A percentile compares a stretch with the other conserved stretches of the same genome.
phyloP scores from a whole-genome alignment of 1,140 invertebrate species.

The Hermetia illucens region DNA sequence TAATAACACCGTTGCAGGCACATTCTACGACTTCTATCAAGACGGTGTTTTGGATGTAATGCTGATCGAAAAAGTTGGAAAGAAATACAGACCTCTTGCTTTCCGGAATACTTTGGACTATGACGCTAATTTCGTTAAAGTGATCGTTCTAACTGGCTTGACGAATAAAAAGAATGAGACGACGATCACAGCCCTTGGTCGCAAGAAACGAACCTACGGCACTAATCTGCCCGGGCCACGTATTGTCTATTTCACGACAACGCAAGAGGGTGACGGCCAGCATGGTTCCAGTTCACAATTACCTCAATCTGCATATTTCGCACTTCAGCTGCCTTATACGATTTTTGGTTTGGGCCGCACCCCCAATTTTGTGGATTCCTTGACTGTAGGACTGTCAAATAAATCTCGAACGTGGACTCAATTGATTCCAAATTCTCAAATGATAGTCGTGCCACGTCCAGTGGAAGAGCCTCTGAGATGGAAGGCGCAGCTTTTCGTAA shows the following conservation, averaged over 20 bases:
- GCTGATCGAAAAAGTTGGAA: conserved; percentile 45
- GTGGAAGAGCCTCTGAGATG: conserved; percentile 62
- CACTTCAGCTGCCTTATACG: conserved; percentile 84
- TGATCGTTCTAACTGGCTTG: conserved; percentile 78
- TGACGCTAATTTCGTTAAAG: conserved; percentile 91
- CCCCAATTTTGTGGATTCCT: conserved; percentile 90
- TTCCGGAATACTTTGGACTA: conserved; percentile 81
- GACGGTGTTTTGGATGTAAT: conserved; percentile 70
- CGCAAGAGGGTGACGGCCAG: conserved; percentile 60
- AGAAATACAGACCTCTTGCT: conserved; percentile 40
- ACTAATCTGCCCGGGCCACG: conserved; percentile 80
- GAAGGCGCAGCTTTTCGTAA: conserved; percentile 90
- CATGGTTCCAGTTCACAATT: conserved; percentile 71
- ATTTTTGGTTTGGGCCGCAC: conserved; percentile 92
- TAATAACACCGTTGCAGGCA: conserved; percentile 61
- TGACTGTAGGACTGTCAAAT: conserved; percentile 68
- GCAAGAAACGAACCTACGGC: conserved; percentile 65
- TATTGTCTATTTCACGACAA: conserved; percentile 74
- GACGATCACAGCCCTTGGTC: conserved; percentile 52
- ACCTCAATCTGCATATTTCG: conserved; percentile 82
- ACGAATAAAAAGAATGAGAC: conserved; percentile 54
- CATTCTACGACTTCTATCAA: conserved; percentile 67
- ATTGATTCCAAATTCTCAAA: conserved; percentile 95
- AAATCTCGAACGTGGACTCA: conserved; percentile 67
- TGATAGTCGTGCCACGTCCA: conserved; percentile 87